Evolutionary conservation across 2,113 vertebrate genomes (phyloP), one percentile per base, ranked within the genome.

Genomic region (Thalassarche chlororhynchos): DNA sequence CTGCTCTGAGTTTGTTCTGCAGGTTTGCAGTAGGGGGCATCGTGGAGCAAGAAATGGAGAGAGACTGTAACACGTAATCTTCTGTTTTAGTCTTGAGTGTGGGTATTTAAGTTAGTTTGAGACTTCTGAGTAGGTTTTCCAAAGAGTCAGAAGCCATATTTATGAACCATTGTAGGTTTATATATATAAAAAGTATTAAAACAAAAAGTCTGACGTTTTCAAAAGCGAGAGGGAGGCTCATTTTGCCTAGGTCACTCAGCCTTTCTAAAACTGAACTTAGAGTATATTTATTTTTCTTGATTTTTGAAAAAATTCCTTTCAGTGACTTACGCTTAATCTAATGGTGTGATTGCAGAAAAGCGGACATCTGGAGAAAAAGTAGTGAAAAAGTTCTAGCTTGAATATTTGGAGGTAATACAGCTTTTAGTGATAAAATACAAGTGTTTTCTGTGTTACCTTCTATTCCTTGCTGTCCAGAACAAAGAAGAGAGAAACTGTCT

Each of bases 1-100:
- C 40, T 68, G 61, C 36, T 75, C 9, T 26, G 71, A 18, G 47
- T 70, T 58, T 52, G 26, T 64, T 47, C 36, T 47, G n/a, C 38
- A 46, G 40, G 8, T 71, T 61, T 75, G 42, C 96, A 71, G 86
- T 36, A 94, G 96, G 31, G 68, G 96, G 92, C 92, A 57, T 29
- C 2, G 2, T 82, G 84, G 91, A 71, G 65, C 77, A 82, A 83
- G 77, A 52, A 93, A 93, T 42, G 2, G 36, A 24, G 34, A 52
- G 42, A 42, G 26, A 6, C 34, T 44, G 3, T 14, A 12, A 5
- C 14, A 3, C 6, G 4, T 12, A 7, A 17, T 47, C 0, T 20
- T 0, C 9, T 84, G 26, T 2, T 40, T 57, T 58, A 44, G 38
- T 20, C 36, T 69, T 21, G n/a, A 17, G 12, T 20, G 18, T 13